Conservation (phyloP, 2,888 invertebrate genomes). For the Agrenia bidenticulata region DNA sequence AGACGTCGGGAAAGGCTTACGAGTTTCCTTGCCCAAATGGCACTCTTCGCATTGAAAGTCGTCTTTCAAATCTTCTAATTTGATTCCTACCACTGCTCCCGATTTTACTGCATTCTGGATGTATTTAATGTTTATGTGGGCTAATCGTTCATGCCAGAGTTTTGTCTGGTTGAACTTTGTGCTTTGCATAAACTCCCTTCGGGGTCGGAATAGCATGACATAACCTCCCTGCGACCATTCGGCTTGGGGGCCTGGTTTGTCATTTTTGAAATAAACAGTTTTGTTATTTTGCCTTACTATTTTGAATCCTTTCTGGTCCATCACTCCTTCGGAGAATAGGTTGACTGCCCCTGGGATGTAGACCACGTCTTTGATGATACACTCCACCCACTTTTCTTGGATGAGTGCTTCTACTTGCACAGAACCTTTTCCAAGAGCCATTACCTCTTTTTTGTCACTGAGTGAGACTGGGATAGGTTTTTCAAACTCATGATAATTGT, state of each 20-base stretch:
- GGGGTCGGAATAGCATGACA: neutral
- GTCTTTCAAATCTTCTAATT: neutral
- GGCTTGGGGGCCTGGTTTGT: slow-evolving; percentile 16
- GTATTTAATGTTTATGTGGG: slow-evolving; percentile 27
- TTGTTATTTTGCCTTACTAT: slow-evolving; percentile 15
- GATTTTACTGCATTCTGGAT: slow-evolving; percentile 20
- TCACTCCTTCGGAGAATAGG: slow-evolving; percentile 35
- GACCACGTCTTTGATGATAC: slow-evolving; percentile 23
- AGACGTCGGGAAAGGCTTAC: neutral
- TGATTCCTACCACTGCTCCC: slow-evolving; percentile 25
- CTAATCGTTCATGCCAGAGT: slow-evolving; percentile 22
- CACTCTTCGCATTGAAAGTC: slow-evolving; percentile 15
- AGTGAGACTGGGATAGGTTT: slow-evolving; percentile 19
- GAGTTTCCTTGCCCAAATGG: slow-evolving; percentile 15
- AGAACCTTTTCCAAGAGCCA: slow-evolving; percentile 17
- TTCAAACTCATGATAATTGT: slow-evolving; percentile 19
- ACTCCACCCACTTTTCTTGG: slow-evolving; percentile 17
- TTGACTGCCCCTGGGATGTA: slow-evolving; percentile 28
- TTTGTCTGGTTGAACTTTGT: neutral
- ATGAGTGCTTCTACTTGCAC: slow-evolving; percentile 27
- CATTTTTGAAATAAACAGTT: slow-evolving; percentile 15
- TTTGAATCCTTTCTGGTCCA: slow-evolving; percentile 30
- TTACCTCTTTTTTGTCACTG: slow-evolving; percentile 12
- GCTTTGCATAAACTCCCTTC: slow-evolving; percentile 11
- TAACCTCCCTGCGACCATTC: slow-evolving; percentile 1